Conservation (phyloP, 2,113 vertebrate species). For the Cranoglanis bouderius region DNA sequence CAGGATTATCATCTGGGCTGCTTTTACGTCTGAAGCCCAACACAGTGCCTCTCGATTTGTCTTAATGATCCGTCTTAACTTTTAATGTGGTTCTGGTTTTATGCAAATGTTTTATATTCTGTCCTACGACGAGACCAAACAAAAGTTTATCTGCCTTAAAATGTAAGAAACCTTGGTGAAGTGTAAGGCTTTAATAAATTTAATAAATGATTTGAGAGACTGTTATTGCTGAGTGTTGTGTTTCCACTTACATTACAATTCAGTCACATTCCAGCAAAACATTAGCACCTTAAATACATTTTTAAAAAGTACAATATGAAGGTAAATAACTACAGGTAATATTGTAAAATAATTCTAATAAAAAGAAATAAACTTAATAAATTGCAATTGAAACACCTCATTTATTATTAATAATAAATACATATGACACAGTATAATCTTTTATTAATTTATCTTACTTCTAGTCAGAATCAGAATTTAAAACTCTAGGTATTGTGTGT, state of each 20-base stretch:
- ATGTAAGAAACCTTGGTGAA: constrained; percentile 5
- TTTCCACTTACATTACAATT: neutral
- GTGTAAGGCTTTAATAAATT: constrained; percentile 14
- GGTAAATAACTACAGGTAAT: neutral
- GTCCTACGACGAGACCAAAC: constrained; percentile 10
- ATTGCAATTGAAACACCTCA: too few species aligned
- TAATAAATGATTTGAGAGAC: constrained; percentile 40
- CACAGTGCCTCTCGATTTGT: neutral
- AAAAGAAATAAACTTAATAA: neutral
- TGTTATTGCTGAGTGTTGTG: constrained; percentile 10
- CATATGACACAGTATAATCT: too few species aligned
- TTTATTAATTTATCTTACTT: too few species aligned
- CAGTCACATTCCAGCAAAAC: neutral
- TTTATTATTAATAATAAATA: too few species aligned
- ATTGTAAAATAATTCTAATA: neutral
- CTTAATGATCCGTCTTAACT: neutral
- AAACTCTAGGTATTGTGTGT: too few species aligned
- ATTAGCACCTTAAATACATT: neutral
- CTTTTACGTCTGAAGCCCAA: neutral
- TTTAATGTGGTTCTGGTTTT: neutral
- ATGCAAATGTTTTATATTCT: constrained; percentile 13
- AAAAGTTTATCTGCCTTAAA: neutral
- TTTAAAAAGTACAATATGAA: neutral
- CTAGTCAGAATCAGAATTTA: too few species aligned
- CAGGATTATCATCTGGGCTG: neutral